These are phyloP conservation scores for Netelia virgata DNA, from an alignment of 2,888 invertebrate genomes.

Conservation along the genomic window DNA sequence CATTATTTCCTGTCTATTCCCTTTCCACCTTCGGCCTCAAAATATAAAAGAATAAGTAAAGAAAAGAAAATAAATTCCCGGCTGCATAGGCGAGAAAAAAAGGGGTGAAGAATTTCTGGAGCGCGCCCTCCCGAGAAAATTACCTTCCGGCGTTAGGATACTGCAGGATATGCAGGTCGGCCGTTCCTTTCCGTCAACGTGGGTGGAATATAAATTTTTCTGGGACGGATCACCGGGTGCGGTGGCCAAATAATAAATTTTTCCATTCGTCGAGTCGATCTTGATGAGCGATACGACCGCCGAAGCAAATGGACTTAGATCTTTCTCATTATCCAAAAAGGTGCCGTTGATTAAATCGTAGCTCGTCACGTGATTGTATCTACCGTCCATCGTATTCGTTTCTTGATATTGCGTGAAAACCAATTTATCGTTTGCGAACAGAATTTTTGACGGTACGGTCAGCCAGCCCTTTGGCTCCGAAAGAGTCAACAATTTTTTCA, in stretches of 20 bases:
- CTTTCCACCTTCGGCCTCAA: background rate
- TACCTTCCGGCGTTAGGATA: constrained; percentile 86
- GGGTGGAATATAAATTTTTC: constrained; percentile 88
- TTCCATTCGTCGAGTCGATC: constrained; percentile 72
- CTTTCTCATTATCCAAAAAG: constrained; percentile 70
- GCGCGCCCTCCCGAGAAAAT: constrained; percentile 52
- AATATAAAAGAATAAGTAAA: background rate
- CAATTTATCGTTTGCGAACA: constrained; percentile 85
- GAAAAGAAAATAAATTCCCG: background rate
- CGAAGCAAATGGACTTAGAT: constrained; percentile 75
- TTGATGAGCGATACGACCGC: constrained; percentile 74
- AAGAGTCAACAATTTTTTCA: constrained; percentile 84
- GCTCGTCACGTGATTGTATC: constrained; percentile 81
- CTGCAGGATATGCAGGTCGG: constrained; percentile 90
- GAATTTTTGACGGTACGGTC: constrained; percentile 86
- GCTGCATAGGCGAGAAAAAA: background rate
- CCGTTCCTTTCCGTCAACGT: constrained; percentile 85
- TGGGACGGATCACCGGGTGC: constrained; percentile 88
- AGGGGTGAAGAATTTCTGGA: constrained; percentile 8
- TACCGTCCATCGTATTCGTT: constrained; percentile 76
- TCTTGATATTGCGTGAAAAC: constrained; percentile 82
- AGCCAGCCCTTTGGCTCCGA: constrained; percentile 90
- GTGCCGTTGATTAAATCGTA: constrained; percentile 68
- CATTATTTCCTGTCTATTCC: background rate
- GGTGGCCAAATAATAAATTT: constrained; percentile 90